Evolutionary conservation across 1,140 invertebrate genomes (phyloP), one percentile per base, ranked within the genome.

Genomic region (Andricus grossulariae): DNA sequence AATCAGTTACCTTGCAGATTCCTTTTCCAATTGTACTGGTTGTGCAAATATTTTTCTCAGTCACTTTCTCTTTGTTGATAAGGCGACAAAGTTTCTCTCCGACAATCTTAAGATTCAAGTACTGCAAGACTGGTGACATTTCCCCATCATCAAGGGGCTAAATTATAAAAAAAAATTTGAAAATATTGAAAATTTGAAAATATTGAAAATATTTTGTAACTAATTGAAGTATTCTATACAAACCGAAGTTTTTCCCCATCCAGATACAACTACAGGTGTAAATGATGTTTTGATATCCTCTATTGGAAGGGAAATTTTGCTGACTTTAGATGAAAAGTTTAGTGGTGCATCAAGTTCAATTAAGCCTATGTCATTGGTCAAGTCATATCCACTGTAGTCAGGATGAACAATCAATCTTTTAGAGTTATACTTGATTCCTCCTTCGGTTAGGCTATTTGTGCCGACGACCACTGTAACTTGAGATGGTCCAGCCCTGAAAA

Each of bases 21-120:
- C 93, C 92, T 86, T 93, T 88, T n/a, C 93, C 93, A 45, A 83
- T 81, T 77, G 91, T 92, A 11, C 93, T 94, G 25, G 93, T 88
- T 0, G 94, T 94, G 80, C 94, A 94, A 21, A 94, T 92, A 77
- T 94, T 92, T 5, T 82, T 84, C 8, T 81, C 73, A 6, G 80
- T 83, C 8, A 87, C 66, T 45, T 11, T 45, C 11, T 73, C 57
- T 16, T 21, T 52, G 54, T 77, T 13, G 12, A 45, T 15, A 15
- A 19, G 39, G 16, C 72, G 25, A 71, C 86, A 87, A 15, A 21
- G 54, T 12, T 66, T 25, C 12, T 82, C 72, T 4, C 66, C 71
- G 50, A 86, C 82, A 3, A 84, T 74, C 50, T 71, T 81, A 0
- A 83, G 60, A 25, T 80, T 50, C 18, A 86, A 79, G 18, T 78